Percentiles rank a stretch among this genome's conserved stretches.
Evolutionary conservation across 2,888 invertebrate species (phyloP).

Genomic region (Steinernema carpocapsae): DNA sequence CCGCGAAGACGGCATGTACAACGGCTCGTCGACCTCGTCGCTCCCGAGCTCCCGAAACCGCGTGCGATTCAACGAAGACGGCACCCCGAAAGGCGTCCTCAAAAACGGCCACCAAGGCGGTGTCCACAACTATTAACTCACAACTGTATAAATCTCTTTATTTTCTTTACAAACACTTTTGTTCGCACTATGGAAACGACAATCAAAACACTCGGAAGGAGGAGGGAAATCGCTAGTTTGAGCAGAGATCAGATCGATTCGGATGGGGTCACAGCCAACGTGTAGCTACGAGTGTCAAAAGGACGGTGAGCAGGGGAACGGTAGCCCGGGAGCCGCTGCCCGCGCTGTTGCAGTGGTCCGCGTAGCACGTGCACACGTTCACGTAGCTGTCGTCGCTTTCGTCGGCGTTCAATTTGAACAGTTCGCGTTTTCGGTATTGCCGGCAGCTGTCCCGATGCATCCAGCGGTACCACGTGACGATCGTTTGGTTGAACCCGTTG

Average conservation of each 20-base stretch:
- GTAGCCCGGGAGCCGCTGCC: conserved; percentile 6
- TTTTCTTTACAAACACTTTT: conserved; percentile 9
- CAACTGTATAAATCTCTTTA: conserved; percentile 12
- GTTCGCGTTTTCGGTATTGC: conserved; percentile 62
- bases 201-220: not conserved
- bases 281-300: conserved; percentile 37
- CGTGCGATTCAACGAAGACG: conserved; percentile 68
- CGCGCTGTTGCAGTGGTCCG: conserved; percentile 69
- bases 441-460: conserved; percentile 65
- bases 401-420: conserved; percentile 61
- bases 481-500: conserved; percentile 67
- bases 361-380: conserved; percentile 67
- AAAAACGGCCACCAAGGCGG: conserved; percentile 49
- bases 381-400: conserved; percentile 54
- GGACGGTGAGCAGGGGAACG: conserved; percentile 14
- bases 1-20: conserved; percentile 54
- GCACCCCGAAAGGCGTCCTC: conserved; percentile 66
- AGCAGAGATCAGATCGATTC: conserved; percentile 33
- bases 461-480: conserved; percentile 66
- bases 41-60: conserved; percentile 51
- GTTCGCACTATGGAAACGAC: too few relatives aligned
- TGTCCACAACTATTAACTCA: not conserved
- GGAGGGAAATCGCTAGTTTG: conserved; percentile 5
- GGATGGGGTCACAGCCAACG: conserved; percentile 37
- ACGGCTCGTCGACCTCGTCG: conserved; percentile 57